Conservation (phyloP, 2,113 vertebrate genomes). For the Platanista minor region DNA sequence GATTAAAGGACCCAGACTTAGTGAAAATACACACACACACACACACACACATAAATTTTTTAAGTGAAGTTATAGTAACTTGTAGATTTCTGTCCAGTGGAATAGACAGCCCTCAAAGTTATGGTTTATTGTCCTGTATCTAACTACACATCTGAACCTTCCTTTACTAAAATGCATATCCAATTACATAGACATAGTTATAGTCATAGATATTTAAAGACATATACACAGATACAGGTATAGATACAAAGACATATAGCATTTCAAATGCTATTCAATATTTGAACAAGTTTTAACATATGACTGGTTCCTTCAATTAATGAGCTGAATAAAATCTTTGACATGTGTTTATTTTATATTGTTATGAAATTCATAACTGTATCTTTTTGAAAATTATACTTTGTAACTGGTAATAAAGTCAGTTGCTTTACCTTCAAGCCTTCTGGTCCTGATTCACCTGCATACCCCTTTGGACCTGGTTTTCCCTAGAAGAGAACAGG, state of each 20-base stretch:
- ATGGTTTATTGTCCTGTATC: neutral
- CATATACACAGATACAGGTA: neutral
- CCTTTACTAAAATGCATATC: neutral
- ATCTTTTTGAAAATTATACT: neutral
- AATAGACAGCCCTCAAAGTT: neutral
- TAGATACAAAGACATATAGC: neutral
- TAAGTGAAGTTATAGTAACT: neutral
- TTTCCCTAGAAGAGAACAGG: conserved; percentile 84
- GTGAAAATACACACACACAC: neutral
- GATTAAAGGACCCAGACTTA: neutral
- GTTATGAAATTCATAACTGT: neutral
- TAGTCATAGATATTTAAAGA: neutral
- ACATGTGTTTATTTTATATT: neutral
- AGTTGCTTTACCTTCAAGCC: conserved; percentile 86
- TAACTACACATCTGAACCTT: neutral
- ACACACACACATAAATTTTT: neutral
- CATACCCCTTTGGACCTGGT: conserved; percentile 89
- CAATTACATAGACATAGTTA: neutral
- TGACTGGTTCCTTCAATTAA: neutral
- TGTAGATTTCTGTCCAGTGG: neutral
- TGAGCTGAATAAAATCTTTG: neutral
- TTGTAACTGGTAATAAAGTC: neutral
- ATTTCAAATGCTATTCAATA: neutral
- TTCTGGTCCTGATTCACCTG: conserved; percentile 89
- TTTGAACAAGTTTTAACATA: neutral